These are phyloP conservation scores for Solea senegalensis DNA, from an alignment of 2,113 vertebrate genomes.

Conservation along the genomic window DNA sequence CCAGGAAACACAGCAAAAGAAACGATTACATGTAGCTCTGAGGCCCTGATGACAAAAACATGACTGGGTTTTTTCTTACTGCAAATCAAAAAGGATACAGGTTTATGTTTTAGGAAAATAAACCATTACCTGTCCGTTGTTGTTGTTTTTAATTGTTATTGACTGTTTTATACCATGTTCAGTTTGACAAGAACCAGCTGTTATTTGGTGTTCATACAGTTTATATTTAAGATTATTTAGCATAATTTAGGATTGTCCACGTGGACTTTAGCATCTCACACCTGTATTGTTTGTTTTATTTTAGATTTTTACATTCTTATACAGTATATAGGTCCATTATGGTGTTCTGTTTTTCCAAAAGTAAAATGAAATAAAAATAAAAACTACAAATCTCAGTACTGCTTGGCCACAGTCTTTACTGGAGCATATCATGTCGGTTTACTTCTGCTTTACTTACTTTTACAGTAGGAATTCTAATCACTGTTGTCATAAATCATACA, in stretches of 20 bases:
- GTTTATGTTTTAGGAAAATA: conserved; percentile 4
- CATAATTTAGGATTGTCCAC: too few species aligned
- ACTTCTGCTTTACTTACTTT: background rate
- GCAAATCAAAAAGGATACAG: background rate
- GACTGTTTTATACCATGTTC: conserved; percentile 8
- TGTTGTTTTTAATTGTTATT: background rate
- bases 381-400: background rate
- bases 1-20: conserved; percentile 19
- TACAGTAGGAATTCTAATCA: background rate
- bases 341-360: conserved; percentile 29
- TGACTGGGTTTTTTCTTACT: conserved; percentile 17
- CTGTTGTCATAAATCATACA: background rate
- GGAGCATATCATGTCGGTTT: background rate
- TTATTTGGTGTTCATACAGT: background rate
- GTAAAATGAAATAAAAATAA: conserved; percentile 1
- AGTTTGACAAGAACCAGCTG: conserved; percentile 9
- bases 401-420: background rate
- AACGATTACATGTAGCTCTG: conserved; percentile 39
- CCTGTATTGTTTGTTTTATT: conserved; percentile 26
- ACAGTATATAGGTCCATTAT: conserved; percentile 6
- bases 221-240: too few species aligned
- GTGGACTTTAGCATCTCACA: background rate
- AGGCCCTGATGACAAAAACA: conserved; percentile 21
- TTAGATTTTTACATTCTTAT: conserved; percentile 25
- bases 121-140: background rate